These are phyloP conservation scores for Zaprionus lineosus DNA, from an alignment of 2,888 invertebrate species.

Conservation along the genomic window DNA sequence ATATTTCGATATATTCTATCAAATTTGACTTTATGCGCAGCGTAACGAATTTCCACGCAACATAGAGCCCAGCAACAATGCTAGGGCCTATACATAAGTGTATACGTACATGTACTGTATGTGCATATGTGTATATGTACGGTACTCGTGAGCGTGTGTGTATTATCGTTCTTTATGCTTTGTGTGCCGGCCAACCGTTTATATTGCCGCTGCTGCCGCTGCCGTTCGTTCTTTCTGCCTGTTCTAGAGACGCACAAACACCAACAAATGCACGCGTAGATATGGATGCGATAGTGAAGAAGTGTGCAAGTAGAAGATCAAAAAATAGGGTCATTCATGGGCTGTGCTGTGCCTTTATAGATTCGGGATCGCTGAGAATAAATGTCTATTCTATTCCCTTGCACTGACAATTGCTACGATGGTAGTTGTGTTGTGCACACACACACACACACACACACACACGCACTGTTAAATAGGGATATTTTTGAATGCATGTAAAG, in stretches of 20 bases:
- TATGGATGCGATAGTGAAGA: conserved; percentile 45
- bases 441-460: conserved; percentile 12
- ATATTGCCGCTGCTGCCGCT: conserved; percentile 33
- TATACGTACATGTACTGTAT: conserved; percentile 17
- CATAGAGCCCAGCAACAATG: conserved; percentile 49
- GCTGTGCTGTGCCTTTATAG: conserved; percentile 25
- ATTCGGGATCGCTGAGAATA: conserved; percentile 13
- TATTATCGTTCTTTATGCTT: conserved; percentile 69
- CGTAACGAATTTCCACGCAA: conserved; percentile 60
- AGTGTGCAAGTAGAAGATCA: conserved; percentile 30
- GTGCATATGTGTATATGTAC: conserved; percentile 8
- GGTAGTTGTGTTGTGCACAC: not conserved
- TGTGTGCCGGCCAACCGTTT: conserved; percentile 58
- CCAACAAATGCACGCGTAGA: conserved; percentile 28
- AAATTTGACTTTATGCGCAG: conserved; percentile 52
- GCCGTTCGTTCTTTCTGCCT: conserved; percentile 57
- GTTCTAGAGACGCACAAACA: conserved; percentile 54
- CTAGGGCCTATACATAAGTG: conserved; percentile 29
- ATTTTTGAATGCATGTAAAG: not conserved
- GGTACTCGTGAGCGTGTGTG: conserved; percentile 30
- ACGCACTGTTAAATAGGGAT: not conserved
- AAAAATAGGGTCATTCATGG: conserved; percentile 71
- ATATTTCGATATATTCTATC: conserved; percentile 15
- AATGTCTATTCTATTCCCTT: conserved; percentile 25
- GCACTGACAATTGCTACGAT: conserved; percentile 41